Percentiles rank a stretch among this genome's conserved stretches.
These are phyloP conservation scores for Agapetus fuscipes DNA, from an alignment of 2,888 invertebrate species.

Conservation along the genomic window DNA sequence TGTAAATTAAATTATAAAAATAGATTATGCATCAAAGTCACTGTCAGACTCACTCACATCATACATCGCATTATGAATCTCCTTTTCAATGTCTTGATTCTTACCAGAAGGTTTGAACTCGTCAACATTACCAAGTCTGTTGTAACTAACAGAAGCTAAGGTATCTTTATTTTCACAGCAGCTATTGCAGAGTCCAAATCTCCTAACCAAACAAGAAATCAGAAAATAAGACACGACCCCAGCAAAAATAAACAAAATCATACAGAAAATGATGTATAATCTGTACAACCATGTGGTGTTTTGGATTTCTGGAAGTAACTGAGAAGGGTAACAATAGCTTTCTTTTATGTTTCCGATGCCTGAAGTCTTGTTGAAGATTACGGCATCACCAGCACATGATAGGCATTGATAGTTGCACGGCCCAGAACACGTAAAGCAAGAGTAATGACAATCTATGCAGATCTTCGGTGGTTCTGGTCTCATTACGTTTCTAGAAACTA, in stretches of 20 bases:
- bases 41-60: conserved; percentile 17
- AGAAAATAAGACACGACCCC: conserved; percentile 22
- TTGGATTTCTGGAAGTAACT: conserved; percentile 36
- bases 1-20: no score
- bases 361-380: conserved; percentile 35
- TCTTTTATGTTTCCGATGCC: conserved; percentile 25
- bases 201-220: conserved; percentile 8
- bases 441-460: conserved; percentile 64
- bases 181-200: conserved; percentile 5
- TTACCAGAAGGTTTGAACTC: conserved; percentile 3
- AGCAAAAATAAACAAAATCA: conserved; percentile 30
- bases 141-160: conserved; percentile 11
- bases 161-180: conserved; percentile 1
- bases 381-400: conserved; percentile 57
- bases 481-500: conserved; percentile 24
- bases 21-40: conserved; percentile 1
- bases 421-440: conserved; percentile 60
- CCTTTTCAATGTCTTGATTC: conserved; percentile 11
- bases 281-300: conserved; percentile 39
- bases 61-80: conserved; percentile 18
- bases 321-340: conserved; percentile 41
- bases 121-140: conserved; percentile 12
- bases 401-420: conserved; percentile 60
- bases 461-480: conserved; percentile 30
- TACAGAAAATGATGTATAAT: conserved; percentile 34